Evolutionary conservation across 2,888 invertebrate species (phyloP).

Genomic region (Callimorpha dominula): DNA sequence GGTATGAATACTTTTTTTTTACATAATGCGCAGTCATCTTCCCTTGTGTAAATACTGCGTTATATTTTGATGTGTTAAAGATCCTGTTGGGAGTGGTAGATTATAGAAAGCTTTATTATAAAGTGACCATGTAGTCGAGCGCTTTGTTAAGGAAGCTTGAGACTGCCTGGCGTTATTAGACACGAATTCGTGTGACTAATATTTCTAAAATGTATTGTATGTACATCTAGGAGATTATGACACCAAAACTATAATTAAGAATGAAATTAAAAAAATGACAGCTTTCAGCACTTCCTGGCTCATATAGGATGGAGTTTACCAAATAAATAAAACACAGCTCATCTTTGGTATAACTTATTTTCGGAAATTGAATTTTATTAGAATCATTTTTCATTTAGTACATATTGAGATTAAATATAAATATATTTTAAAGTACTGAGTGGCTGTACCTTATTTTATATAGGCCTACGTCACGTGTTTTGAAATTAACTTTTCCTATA

Average conservation of each 20-base stretch:
- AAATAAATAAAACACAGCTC: conserved; percentile 26
- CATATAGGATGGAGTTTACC: conserved; percentile 10
- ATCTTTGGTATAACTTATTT: conserved; percentile 16
- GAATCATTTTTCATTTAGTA: conserved; percentile 9
- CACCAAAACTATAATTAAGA: conserved; percentile 77
- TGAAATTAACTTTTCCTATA: conserved; percentile 24
- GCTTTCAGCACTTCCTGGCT: conserved; percentile 9
- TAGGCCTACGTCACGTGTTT: conserved; percentile 19
- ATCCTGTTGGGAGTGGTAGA: conserved; percentile 50
- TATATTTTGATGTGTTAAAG: conserved; percentile 39
- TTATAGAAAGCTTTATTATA: conserved; percentile 50
- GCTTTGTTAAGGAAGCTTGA: conserved; percentile 32
- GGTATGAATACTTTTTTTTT: conserved; percentile 15
- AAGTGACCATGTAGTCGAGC: conserved; percentile 38
- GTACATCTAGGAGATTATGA: conserved; percentile 76
- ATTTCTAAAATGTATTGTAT: conserved; percentile 42
- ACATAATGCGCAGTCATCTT: conserved; percentile 12
- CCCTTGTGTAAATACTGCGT: conserved; percentile 34
- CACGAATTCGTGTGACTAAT: conserved; percentile 42
- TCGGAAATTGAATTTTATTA: conserved; percentile 6
- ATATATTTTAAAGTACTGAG: neutral
- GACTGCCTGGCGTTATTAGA: conserved; percentile 19
- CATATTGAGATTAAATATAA: conserved; percentile 20
- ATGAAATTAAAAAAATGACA: conserved; percentile 55
- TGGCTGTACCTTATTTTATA: conserved; percentile 24